Percentiles rank a stretch among this genome's conserved stretches.
These are phyloP conservation scores for Drosophila tristis DNA, from an alignment of 1,140 invertebrate species.

Conservation along the genomic window DNA sequence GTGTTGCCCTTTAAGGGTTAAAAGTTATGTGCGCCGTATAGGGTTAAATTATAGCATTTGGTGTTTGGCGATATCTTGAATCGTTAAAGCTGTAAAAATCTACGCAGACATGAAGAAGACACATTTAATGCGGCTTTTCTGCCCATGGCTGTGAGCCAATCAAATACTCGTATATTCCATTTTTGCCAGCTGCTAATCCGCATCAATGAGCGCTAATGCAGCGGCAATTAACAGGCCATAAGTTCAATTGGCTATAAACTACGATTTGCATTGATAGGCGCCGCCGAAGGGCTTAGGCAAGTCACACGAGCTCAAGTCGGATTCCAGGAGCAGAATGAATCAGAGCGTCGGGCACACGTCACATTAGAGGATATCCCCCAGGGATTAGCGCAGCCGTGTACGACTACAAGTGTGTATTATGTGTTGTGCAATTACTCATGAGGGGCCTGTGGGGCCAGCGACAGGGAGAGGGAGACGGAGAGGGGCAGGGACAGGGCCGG, in stretches of 20 bases:
- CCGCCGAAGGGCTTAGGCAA: slow-evolving; percentile 39
- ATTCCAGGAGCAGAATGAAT: slow-evolving; percentile 21
- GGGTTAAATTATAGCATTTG: too few relatives aligned
- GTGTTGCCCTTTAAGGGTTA: too few relatives aligned
- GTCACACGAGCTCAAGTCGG: slow-evolving; percentile 39
- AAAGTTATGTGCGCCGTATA: too few relatives aligned
- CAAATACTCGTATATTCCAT: background rate
- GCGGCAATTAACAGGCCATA: slow-evolving; percentile 61
- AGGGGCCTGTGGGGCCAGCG: background rate
- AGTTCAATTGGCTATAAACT: slow-evolving; percentile 50
- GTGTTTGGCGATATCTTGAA: too few relatives aligned
- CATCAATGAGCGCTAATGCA: slow-evolving; percentile 2
- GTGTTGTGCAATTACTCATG: slow-evolving; percentile 57
- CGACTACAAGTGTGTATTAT: background rate
- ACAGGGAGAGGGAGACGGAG: slow-evolving; percentile 14
- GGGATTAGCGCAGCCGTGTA: slow-evolving; percentile 22
- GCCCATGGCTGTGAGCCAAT: background rate
- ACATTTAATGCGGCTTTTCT: too few relatives aligned
- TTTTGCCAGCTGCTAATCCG: slow-evolving; percentile 29
- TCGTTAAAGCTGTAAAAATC: too few relatives aligned
- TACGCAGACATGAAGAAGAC: too few relatives aligned
- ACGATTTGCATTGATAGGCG: slow-evolving; percentile 53
- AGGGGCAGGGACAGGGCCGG: slow-evolving; percentile 6
- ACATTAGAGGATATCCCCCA: slow-evolving; percentile 23
- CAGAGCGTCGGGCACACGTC: slow-evolving; percentile 17